These are phyloP conservation scores for Pseudomyrmex dendroicus DNA, from an alignment of 1,140 invertebrate genomes.

Conservation along the genomic window DNA sequence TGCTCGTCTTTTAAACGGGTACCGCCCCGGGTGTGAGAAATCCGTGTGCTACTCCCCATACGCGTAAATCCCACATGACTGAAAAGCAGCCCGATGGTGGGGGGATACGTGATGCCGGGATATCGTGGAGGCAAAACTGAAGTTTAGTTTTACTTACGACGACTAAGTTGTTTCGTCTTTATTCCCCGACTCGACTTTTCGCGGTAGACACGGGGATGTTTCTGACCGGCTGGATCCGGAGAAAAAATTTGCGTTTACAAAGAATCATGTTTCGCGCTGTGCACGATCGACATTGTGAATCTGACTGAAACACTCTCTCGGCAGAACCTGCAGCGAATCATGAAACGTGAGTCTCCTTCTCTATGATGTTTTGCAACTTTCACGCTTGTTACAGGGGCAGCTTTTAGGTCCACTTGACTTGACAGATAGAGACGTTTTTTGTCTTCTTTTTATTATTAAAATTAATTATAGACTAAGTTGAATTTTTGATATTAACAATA, in stretches of 20 bases:
- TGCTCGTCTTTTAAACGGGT: conserved; percentile 53
- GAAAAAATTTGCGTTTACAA: neutral
- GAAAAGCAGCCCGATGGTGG: conserved; percentile 71
- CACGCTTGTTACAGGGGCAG: neutral
- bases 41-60: conserved; percentile 57
- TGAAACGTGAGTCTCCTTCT: conserved; percentile 37
- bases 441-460: neutral
- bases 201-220: conserved; percentile 28
- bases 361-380: neutral
- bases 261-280: conserved; percentile 5
- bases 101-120: conserved; percentile 76
- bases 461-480: neutral
- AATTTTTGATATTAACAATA: neutral
- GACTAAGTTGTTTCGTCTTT: conserved; percentile 71
- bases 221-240: neutral
- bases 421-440: neutral
- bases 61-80: conserved; percentile 72
- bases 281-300: neutral
- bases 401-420: neutral
- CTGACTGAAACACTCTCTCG: conserved; percentile 21
- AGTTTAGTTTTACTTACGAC: conserved; percentile 80
- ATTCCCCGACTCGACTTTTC: conserved; percentile 65
- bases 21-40: conserved; percentile 51
- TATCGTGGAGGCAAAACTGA: conserved; percentile 69
- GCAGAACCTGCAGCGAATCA: neutral